phyloP scores from a whole-genome alignment of 2,888 invertebrate genomes.

The Cheilosia soror region DNA sequence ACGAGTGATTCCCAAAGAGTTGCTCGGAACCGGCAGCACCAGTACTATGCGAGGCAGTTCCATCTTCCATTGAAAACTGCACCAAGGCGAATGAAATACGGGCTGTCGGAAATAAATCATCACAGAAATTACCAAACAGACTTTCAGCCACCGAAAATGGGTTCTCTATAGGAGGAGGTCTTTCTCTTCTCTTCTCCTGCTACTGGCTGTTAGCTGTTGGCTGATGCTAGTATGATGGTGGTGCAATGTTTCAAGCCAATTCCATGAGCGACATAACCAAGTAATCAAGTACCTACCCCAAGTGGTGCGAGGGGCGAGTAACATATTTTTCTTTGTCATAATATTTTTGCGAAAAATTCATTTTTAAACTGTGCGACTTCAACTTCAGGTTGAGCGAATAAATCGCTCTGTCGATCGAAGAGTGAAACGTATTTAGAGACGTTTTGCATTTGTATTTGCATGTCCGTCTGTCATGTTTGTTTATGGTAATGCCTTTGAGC shows the following conservation, averaged over 20 bases:
- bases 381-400: slow-evolving; percentile 66
- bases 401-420: slow-evolving; percentile 51
- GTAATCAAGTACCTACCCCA: slow-evolving; percentile 50
- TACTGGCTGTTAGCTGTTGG: not conserved
- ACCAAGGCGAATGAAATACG: slow-evolving; percentile 73
- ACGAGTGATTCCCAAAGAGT: slow-evolving; percentile 74
- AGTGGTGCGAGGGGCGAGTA: not conserved
- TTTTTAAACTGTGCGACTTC: slow-evolving; percentile 63
- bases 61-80: slow-evolving; percentile 73
- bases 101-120: slow-evolving; percentile 75
- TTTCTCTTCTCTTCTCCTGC: too few species aligned
- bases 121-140: slow-evolving; percentile 75
- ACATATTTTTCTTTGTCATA: slow-evolving; percentile 60
- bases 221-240: not conserved
- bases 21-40: slow-evolving; percentile 41
- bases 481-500: slow-evolving; percentile 50
- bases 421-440: slow-evolving; percentile 36
- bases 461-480: slow-evolving; percentile 48
- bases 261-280: slow-evolving; percentile 40
- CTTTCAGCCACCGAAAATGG: slow-evolving; percentile 73
- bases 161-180: slow-evolving; percentile 33
- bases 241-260: slow-evolving; percentile 70
- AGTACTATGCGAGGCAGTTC: slow-evolving; percentile 55
- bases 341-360: slow-evolving; percentile 52
- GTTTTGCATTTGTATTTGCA: slow-evolving; percentile 1